Evolutionary conservation across 2,113 vertebrate genomes (phyloP), one percentile per base, ranked within the genome.

Genomic region (Saccopteryx leptura): DNA sequence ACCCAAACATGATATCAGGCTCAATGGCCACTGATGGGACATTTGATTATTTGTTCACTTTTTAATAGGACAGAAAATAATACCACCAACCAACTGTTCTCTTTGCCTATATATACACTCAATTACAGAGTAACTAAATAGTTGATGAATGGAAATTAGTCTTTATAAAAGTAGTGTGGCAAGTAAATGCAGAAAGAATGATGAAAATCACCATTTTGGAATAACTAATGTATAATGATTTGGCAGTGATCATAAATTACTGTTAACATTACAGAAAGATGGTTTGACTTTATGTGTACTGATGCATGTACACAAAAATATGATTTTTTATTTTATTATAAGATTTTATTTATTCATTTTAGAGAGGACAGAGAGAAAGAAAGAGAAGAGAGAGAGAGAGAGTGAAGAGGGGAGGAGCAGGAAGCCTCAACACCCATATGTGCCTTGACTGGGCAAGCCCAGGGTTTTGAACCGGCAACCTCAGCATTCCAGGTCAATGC

Each of bases 151-250:
- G 26, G 15, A 90, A 87, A 76, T 83, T 26, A 56, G 23, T 90
- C 21, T 91, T 71, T 48, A 79, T 74, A 69, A 69, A 85, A 74
- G 12, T 72, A 82, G 5, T 54, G 3, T 90, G 61, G 4, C 6
- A 46, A 82, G n/a, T 82, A 72, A 61, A 84, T 63, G 14, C 66
- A 82, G 12, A 84, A 72, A 48, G 17, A 80, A 54, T 48, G 24
- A 65, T 61, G 26, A 94, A 54, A 69, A 46, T 72, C 8, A 65
- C 4, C 9, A 26, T 19, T 88, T 63, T 63, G 19, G 81, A 93
- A 78, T 65, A 31, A 76, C 75, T 69, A 68, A 39, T 81, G 21
- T 75, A 56, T 56, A 93, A 74, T 91, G 6, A 89, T n/a, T 85
- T 48, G 46, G 0, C n/a, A 82, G 65, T 58, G 15, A 60, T 54